Conservation (phyloP, 2,888 invertebrate genomes). For the Incurvaria masculella region DNA sequence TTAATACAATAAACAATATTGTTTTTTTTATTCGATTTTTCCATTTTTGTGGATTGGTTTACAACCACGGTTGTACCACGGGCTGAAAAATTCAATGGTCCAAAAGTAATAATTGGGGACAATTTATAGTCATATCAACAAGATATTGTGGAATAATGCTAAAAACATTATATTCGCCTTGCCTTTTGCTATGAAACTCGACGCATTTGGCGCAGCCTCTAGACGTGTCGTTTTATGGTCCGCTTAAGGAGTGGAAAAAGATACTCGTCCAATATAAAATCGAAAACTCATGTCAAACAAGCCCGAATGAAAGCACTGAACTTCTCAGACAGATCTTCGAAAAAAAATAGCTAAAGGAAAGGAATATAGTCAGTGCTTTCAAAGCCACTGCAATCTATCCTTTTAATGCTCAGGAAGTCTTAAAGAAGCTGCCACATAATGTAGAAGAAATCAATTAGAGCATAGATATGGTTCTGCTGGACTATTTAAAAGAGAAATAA, state of each 20-base stretch:
- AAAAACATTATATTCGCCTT: conserved; percentile 14
- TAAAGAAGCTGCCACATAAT: no score
- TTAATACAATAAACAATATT: no score
- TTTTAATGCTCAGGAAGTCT: no score
- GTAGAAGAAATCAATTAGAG: no score
- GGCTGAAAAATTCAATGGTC: background rate
- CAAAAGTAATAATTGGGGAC: conserved; percentile 3
- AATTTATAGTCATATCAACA: conserved; percentile 4
- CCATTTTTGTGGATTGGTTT: conserved; percentile 9
- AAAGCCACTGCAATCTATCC: no score
- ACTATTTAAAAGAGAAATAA: background rate
- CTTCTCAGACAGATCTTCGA: no score
- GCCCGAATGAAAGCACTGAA: no score
- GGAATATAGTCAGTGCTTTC: no score
- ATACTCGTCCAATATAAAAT: background rate
- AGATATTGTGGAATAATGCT: conserved; percentile 6
- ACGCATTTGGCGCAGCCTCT: conserved; percentile 14
- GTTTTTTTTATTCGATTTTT: conserved; percentile 17
- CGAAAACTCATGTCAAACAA: background rate
- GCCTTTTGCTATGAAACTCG: conserved; percentile 15
- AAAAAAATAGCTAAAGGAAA: no score
- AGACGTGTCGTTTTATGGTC: background rate
- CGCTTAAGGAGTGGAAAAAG: background rate
- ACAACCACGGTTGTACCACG: conserved; percentile 9
- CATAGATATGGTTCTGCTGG: no score